Base-by-base conservation (phyloP, 53 echinoderm and acorn worm species). In the Hippasteria phrygiana region DNA sequence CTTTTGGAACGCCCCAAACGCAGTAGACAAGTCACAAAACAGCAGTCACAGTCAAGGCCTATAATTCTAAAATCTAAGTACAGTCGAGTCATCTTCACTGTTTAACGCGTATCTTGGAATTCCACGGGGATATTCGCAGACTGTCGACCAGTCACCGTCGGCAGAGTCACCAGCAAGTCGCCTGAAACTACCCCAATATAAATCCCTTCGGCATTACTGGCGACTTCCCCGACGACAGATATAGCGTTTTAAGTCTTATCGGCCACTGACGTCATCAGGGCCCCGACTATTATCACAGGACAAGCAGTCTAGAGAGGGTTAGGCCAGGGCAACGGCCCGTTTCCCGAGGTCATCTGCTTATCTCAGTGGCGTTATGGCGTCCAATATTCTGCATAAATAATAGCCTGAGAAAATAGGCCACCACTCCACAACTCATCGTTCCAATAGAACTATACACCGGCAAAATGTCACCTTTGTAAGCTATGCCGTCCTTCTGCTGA, bases 191-290 rank as follows among this genome's bases (percentile, higher is more conserved):
- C n/a, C n/a, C n/a, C n/a, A n/a, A n/a, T n/a, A n/a, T n/a, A n/a
- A n/a, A n/a, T n/a, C n/a, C 69, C 33, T 35, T 11, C 69, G 5
- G 34, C 34, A 7, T 28, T 29, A 20, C 4, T 0, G 2, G 27
- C 1, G 31, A 3, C 65, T 34, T 67, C 34, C 69, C 36, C 11
- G 69, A 67, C 69, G 69, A 67, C 69, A 14, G 2, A 8, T 63
- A 13, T 18, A 33, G 69, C 14, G 11, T 34, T 6, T 4, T 7
- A 36, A 67, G 37, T 20, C 69, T 67, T 67, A 36, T 1, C 31
- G 37, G 17, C 36, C 17, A 36, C 36, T 67, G 69, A 67, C 69
- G 69, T 67, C 69, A 67, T 36, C 69, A n/a, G 69, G 69, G 69
- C 33, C 26, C 69, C 36, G 33, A 37, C 69, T 33, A 36, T 67